Conservation (phyloP, 2,888 invertebrate genomes). For the Patella caerulea region DNA sequence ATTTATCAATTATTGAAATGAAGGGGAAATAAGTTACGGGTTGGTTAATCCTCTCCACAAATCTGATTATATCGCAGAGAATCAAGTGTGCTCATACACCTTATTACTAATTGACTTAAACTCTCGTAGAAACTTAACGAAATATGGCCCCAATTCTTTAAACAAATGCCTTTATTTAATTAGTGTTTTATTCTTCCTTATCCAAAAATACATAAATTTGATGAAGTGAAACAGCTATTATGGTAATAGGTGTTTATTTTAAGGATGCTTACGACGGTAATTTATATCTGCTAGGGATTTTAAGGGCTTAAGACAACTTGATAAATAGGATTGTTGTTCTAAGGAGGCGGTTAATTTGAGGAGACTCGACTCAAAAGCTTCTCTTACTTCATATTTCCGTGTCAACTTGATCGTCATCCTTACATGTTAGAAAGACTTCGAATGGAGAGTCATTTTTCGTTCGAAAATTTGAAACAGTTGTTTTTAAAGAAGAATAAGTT, state of each 20-base stretch:
- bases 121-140: background rate
- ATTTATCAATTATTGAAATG: slow-evolving; percentile 57
- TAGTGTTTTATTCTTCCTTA: background rate
- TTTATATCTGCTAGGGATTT: background rate
- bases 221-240: background rate
- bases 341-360: too few relatives aligned
- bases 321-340: background rate
- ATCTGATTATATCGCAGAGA: too few relatives aligned
- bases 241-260: slow-evolving; percentile 2
- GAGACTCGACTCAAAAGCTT: too few relatives aligned
- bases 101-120: slow-evolving; percentile 3
- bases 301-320: background rate
- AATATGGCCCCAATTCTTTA: slow-evolving; percentile 2
- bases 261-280: background rate
- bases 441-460: too few relatives aligned
- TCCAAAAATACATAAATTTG: background rate
- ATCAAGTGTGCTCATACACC: too few relatives aligned
- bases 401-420: too few relatives aligned
- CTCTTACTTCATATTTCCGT: too few relatives aligned
- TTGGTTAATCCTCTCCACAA: background rate
- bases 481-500: too few relatives aligned
- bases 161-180: background rate
- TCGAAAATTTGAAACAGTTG: too few relatives aligned
- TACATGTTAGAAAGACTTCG: too few relatives aligned
- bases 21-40: slow-evolving; percentile 55